Evolutionary conservation across 2,888 invertebrate genomes (phyloP).

Genomic region (Zhuqinia jingwanae): DNA sequence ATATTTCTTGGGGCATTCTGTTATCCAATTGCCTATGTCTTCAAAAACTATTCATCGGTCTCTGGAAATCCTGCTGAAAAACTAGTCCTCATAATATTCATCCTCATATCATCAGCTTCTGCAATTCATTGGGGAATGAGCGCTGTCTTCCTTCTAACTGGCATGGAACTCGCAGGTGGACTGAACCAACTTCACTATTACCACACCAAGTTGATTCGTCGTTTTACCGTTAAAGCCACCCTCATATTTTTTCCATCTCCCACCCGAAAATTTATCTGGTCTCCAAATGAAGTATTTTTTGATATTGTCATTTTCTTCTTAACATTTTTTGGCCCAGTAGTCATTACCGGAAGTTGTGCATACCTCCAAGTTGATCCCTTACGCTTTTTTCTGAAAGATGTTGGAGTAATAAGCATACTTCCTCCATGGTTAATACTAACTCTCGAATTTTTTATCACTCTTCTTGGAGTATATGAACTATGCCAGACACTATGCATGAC

Average conservation of each 20-base stretch:
- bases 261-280: background rate
- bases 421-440: background rate
- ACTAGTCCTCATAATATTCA: background rate
- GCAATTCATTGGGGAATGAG: constrained; percentile 30
- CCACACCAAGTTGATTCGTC: background rate
- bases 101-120: background rate
- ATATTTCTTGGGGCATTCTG: constrained; percentile 26
- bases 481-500: background rate
- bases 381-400: background rate
- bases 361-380: background rate
- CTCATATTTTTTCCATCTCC: background rate
- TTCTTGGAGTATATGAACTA: background rate
- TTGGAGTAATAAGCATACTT: background rate
- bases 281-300: constrained; percentile 5
- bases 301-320: background rate
- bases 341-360: background rate
- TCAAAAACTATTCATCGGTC: background rate
- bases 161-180: background rate
- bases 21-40: background rate
- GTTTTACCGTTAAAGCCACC: constrained; percentile 13
- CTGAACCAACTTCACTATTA: background rate
- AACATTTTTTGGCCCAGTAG: background rate
- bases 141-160: background rate
- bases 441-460: background rate
- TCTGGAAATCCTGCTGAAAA: background rate